A percentile compares a stretch with the other conserved stretches of the same genome.
phyloP scores from a whole-genome alignment of 2,113 vertebrate species.

The Felis chaus region DNA sequence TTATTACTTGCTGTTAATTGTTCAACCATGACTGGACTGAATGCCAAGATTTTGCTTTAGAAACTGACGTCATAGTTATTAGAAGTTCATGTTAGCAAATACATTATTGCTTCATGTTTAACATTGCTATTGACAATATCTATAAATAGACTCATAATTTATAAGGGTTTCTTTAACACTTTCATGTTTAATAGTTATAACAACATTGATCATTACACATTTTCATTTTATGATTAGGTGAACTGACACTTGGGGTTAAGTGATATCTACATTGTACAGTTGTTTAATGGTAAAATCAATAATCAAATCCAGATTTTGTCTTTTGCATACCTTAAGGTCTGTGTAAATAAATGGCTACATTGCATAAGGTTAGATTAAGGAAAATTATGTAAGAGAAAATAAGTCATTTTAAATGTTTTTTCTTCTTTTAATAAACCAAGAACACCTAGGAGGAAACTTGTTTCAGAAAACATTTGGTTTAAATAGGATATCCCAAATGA shows the following conservation, averaged over 20 bases:
- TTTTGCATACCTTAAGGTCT: not conserved
- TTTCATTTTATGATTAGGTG: not conserved
- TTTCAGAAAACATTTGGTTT: not conserved
- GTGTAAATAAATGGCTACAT: not conserved
- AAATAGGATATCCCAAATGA: not conserved
- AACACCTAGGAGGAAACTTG: not conserved
- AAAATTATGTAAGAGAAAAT: not conserved
- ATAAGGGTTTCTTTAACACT: not conserved
- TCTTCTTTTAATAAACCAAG: not conserved
- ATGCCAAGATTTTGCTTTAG: not conserved
- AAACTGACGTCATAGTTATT: not conserved
- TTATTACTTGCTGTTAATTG: not conserved
- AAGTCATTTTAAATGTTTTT: not conserved
- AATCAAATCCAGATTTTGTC: not conserved
- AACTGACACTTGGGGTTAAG: not conserved
- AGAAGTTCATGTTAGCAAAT: not conserved
- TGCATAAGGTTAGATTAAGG: not conserved
- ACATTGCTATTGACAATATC: not conserved
- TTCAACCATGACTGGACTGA: not conserved
- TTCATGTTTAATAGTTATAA: not conserved
- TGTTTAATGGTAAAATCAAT: not conserved
- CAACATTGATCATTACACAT: not conserved
- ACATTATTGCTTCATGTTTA: not conserved
- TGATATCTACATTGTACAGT: not conserved
- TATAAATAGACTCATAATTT: not conserved